phyloP scores from a whole-genome alignment of 1,140 invertebrate species.

The Drosophila ananassae region DNA sequence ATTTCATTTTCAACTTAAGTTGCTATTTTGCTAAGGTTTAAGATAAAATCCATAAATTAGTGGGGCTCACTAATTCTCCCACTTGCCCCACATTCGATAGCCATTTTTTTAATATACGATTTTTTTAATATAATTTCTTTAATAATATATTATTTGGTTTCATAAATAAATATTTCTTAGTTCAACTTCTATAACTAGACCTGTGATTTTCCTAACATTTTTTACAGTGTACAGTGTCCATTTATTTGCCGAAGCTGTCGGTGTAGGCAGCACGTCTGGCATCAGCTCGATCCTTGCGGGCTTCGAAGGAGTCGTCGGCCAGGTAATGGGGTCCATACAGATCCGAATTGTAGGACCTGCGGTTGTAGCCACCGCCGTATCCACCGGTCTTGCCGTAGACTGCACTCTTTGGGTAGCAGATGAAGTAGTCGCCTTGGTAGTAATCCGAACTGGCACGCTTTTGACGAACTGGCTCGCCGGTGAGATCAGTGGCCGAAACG shows the following conservation, averaged over 20 bases:
- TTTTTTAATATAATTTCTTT: background rate
- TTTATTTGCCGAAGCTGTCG: slow-evolving; percentile 61
- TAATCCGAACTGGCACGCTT: slow-evolving; percentile 53
- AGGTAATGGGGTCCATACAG: slow-evolving; percentile 5
- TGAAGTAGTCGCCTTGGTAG: slow-evolving; percentile 57
- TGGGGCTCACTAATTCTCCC: too few relatives aligned
- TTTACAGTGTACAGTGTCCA: background rate
- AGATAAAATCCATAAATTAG: too few relatives aligned
- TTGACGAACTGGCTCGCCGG: slow-evolving; percentile 52
- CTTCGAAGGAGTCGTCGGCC: slow-evolving; percentile 46
- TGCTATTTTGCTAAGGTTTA: too few relatives aligned
- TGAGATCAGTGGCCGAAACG: slow-evolving; percentile 51
- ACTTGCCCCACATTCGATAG: too few relatives aligned
- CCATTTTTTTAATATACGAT: background rate
- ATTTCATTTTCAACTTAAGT: background rate
- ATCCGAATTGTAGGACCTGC: slow-evolving; percentile 47
- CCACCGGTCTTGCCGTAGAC: slow-evolving; percentile 47
- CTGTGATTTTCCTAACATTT: slow-evolving; percentile 34
- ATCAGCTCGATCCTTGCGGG: slow-evolving; percentile 51
- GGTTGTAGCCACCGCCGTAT: slow-evolving; percentile 18
- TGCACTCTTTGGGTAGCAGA: slow-evolving; percentile 68
- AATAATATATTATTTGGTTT: slow-evolving; percentile 10
- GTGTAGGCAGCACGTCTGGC: slow-evolving; percentile 57
- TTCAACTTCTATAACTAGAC: slow-evolving; percentile 29
- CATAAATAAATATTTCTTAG: slow-evolving; percentile 42